Evolutionary conservation across 2,888 invertebrate genomes (phyloP).

Genomic region (Drosophila vallismaia): DNA sequence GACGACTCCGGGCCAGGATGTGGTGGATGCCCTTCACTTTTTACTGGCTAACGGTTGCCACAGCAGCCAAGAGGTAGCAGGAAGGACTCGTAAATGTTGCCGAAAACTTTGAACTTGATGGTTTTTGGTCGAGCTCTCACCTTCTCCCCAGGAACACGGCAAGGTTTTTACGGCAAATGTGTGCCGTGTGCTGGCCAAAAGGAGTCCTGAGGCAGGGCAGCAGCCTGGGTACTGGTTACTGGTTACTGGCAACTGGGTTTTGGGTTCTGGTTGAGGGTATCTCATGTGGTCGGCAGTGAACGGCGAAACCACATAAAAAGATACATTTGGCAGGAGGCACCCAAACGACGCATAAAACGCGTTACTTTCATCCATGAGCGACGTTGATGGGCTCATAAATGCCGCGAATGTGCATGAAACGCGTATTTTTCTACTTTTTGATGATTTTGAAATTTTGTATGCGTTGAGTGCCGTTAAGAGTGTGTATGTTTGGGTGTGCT

Average conservation of each 20-base stretch:
- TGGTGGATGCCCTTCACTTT: slow-evolving; percentile 52
- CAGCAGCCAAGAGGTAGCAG: slow-evolving; percentile 27
- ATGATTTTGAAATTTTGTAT: slow-evolving; percentile 81
- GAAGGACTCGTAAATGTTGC: slow-evolving; percentile 76
- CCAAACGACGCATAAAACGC: slow-evolving; percentile 80
- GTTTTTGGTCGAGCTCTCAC: slow-evolving; percentile 42
- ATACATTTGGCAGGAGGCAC: slow-evolving; percentile 74
- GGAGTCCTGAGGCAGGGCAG: too few relatives aligned
- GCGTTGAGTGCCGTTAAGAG: slow-evolving; percentile 79
- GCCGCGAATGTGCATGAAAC: slow-evolving; percentile 81
- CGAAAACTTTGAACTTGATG: slow-evolving; percentile 81
- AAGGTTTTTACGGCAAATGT: slow-evolving; percentile 65
- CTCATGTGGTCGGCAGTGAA: slow-evolving; percentile 38
- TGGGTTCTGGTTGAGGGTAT: background rate
- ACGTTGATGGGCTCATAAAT: slow-evolving; percentile 81
- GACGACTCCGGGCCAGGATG: slow-evolving; percentile 7
- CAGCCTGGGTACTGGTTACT: too few relatives aligned
- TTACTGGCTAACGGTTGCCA: slow-evolving; percentile 57
- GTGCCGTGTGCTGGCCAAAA: slow-evolving; percentile 58
- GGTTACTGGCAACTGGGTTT: too few relatives aligned
- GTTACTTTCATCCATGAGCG: slow-evolving; percentile 81
- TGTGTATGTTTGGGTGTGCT: slow-evolving; percentile 19
- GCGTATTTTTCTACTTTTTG: slow-evolving; percentile 81
- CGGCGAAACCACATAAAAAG: slow-evolving; percentile 71
- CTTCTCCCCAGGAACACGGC: slow-evolving; percentile 17